A percentile compares a stretch with the other conserved stretches of the same genome.
phyloP scores from a whole-genome alignment of 2,888 invertebrate genomes.

The Cheilosia vernalis region DNA sequence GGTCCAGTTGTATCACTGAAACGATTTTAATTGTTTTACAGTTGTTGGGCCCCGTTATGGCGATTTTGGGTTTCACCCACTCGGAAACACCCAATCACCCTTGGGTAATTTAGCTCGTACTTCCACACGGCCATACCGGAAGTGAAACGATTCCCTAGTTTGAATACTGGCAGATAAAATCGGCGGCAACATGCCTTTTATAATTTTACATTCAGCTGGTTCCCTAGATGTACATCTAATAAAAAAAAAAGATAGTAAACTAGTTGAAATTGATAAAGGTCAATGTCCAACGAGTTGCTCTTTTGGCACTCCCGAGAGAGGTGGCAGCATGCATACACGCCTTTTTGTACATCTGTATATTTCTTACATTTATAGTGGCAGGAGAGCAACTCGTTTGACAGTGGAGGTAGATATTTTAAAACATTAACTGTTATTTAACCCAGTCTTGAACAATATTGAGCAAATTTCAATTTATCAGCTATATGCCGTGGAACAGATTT shows the following conservation, averaged over 20 bases:
- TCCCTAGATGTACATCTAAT: constrained; percentile 85
- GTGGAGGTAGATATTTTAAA: too few relatives aligned
- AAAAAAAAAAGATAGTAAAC: background rate
- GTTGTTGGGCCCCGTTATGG: background rate
- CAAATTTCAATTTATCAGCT: too few relatives aligned
- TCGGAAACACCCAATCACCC: constrained; percentile 91
- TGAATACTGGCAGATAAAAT: constrained; percentile 87
- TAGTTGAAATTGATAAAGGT: background rate
- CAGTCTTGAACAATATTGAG: too few relatives aligned
- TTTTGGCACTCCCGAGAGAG: too few relatives aligned
- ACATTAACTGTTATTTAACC: too few relatives aligned
- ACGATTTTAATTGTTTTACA: background rate
- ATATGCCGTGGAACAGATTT: too few relatives aligned
- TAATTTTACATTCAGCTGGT: background rate
- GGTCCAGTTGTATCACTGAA: constrained; percentile 87
- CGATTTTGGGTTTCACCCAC: constrained; percentile 82
- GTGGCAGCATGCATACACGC: too few relatives aligned
- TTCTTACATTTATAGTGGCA: too few relatives aligned
- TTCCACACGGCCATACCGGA: constrained; percentile 88
- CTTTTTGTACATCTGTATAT: too few relatives aligned
- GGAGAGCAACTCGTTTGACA: too few relatives aligned
- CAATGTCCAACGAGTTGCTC: too few relatives aligned
- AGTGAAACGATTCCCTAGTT: constrained; percentile 86
- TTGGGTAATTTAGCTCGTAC: constrained; percentile 89
- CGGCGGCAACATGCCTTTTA: constrained; percentile 86